phyloP scores from a whole-genome alignment of 2,888 invertebrate species.

The Rhaphigaster nebulosa region DNA sequence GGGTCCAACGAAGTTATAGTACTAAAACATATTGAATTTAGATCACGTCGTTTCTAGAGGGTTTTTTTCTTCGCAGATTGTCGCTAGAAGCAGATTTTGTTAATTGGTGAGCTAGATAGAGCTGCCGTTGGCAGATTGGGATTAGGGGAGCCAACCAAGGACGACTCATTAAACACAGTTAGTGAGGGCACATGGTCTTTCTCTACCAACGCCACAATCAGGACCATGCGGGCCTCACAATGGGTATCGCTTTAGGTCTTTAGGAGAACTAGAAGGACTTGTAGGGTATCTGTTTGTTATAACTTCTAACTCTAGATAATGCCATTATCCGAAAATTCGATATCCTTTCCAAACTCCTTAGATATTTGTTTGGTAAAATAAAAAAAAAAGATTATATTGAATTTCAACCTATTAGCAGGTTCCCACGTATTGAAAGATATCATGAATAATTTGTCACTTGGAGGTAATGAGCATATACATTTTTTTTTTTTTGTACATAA shows the following conservation, averaged over 20 bases:
- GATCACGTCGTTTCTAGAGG: neutral
- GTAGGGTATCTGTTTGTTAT: neutral
- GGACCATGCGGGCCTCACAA: constrained; percentile 8
- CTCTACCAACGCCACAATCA: neutral
- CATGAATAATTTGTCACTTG: neutral
- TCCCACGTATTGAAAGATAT: neutral
- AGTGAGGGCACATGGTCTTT: neutral
- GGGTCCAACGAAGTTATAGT: no score
- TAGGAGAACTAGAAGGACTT: neutral
- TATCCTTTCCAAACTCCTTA: neutral
- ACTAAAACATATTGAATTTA: neutral
- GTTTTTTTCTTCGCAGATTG: neutral
- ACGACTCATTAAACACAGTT: constrained; percentile 12
- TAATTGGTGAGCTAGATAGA: constrained; percentile 2
- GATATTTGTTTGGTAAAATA: neutral
- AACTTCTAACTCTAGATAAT: neutral
- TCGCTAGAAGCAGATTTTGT: neutral
- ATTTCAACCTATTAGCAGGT: neutral
- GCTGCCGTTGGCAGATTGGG: neutral
- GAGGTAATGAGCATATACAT: no score
- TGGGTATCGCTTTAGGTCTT: neutral
- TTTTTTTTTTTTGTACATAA: neutral
- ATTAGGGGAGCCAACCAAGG: constrained; percentile 21
- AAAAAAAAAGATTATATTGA: no score
- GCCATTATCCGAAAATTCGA: neutral